Base-by-base conservation (phyloP, 2,888 invertebrate species). In the Chelonus formosanus region DNA sequence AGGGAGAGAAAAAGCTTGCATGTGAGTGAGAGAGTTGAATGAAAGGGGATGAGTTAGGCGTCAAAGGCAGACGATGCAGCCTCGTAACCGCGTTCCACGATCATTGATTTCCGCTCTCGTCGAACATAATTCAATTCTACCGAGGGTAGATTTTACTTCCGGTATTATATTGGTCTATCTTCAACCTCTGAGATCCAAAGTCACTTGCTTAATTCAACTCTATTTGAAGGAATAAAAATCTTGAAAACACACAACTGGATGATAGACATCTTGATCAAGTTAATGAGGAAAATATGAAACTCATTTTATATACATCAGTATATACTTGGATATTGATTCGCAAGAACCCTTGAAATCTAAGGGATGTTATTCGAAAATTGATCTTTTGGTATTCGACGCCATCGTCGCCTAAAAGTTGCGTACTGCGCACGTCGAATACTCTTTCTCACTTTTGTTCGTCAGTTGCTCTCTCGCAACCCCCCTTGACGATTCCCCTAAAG, bases 351-450 rank as follows among this genome's bases (percentile, higher is more conserved):
- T 77, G 79, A 81, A 80, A 78, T 81, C 75, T 76, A 80, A 81
- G 77, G 70, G 77, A 76, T 78, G 82, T 81, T 83, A 78, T 82
- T 79, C 74, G 76, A 78, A 82, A 83, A 83, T 83, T 82, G 81
- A 83, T 82, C 82, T 79, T 77, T 73, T 66, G 67, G 68, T 71
- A 63, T 64, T 75, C 76, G 76, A 76, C 80, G 80, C 78, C 79
- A 81, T 79, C 76, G 76, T 74, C 74, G 75, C 77, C 78, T 78
- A 82, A 81, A 82, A 82, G 79, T 79, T 77, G 79, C 78, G 77
- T 80, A 78, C 79, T 83, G 83, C 83, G 83, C 83, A 80, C 78
- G 81, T 70, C 63, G 62, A 65, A 60, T 63, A 60, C 67, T 67
- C 63, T 67, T 40, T 61, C 47, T 47, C 65, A 5, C 57, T 54